Evolutionary conservation across 2,888 invertebrate genomes (phyloP), one percentile per base, ranked within the genome.

Genomic region (Blomia tropicalis): DNA sequence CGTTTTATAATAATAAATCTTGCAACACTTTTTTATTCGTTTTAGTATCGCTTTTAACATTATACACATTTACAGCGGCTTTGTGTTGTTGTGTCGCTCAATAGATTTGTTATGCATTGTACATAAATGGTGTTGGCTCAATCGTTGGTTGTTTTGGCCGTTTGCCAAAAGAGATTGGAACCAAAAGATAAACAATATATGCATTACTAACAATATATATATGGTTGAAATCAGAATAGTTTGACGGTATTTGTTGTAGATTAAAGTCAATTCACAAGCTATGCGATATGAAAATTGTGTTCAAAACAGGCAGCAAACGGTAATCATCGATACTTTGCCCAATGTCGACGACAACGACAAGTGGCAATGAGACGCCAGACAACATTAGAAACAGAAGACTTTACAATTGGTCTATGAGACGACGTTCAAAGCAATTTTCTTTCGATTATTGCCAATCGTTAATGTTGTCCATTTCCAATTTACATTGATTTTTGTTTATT

Each of bases 351-450:
- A n/a, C n/a, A n/a, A n/a, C n/a, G n/a, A n/a, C n/a, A n/a, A n/a
- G n/a, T n/a, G n/a, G n/a, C n/a, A n/a, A n/a, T n/a, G n/a, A n/a
- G n/a, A n/a, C n/a, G n/a, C n/a, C n/a, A n/a, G n/a, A n/a, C 27
- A n/a, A 47, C 51, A 47, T 47, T 47, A 47, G 51, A 47, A 47
- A 47, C 51, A 47, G 51, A 47, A n/a, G n/a, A n/a, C n/a, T n/a
- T n/a, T n/a, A n/a, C n/a, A n/a, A n/a, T n/a, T n/a, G n/a, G n/a
- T n/a, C n/a, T n/a, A n/a, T n/a, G n/a, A 11, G 51, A 7, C 51
- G 51, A n/a, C n/a, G 51, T 11, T 47, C 7, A 47, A 47, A 11
- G 51, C 51, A 47, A 47, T 47, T 47, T 47, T 19, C 7, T 7
- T 19, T 7, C 7, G 51, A 47, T 47, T 47, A 47, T 47, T 47